Evolutionary conservation across 2,113 vertebrate species (phyloP).

Genomic region (Vireo altiloquus): DNA sequence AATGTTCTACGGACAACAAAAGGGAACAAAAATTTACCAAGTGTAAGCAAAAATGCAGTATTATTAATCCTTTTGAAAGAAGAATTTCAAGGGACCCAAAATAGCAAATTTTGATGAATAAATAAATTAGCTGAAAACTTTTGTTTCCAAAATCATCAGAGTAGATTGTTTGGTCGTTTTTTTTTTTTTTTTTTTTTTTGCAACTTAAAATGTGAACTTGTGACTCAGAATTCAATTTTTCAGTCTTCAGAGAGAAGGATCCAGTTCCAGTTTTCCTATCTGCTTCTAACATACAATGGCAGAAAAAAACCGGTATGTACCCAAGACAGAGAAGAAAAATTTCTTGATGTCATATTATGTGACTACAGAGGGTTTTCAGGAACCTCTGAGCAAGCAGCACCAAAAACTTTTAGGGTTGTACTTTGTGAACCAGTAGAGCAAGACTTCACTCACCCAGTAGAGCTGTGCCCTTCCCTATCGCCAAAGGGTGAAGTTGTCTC

Average conservation of each 20-base stretch:
- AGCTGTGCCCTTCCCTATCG: neutral
- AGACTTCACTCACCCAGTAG: neutral
- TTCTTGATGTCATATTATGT: neutral
- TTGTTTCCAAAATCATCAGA: neutral
- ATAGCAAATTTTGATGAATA: neutral
- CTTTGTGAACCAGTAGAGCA: neutral
- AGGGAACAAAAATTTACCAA: neutral
- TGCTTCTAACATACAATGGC: neutral
- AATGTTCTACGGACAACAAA: neutral
- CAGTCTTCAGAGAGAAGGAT: neutral
- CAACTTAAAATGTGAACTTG: neutral
- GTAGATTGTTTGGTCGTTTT: neutral
- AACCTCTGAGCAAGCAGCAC: neutral
- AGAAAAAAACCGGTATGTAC: neutral
- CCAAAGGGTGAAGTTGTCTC: neutral
- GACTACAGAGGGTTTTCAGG: neutral
- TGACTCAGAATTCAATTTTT: neutral
- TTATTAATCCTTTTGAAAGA: neutral
- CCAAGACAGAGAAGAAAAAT: neutral
- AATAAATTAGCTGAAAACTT: neutral
- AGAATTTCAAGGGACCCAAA: neutral
- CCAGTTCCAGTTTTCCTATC: neutral
- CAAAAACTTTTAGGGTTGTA: neutral
- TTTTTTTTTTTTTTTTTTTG: neutral
- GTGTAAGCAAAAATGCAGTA: neutral